Base-by-base conservation (phyloP, 2,113 vertebrate genomes). In the Galemys pyrenaicus region DNA sequence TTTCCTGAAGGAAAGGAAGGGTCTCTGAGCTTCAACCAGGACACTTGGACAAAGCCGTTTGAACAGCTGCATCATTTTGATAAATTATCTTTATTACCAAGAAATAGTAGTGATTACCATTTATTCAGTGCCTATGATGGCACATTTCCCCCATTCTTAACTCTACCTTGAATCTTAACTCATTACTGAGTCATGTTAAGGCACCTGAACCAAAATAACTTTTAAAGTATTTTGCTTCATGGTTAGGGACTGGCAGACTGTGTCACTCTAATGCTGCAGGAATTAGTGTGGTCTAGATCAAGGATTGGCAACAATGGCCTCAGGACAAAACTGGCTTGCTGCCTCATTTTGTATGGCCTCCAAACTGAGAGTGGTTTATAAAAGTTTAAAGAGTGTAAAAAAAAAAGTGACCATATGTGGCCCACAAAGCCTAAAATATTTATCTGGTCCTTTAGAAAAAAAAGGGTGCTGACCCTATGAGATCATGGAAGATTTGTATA, bases 401-500 rank as follows among this genome's bases (percentile, higher is more conserved):
- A 88, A 92, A 87, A 89, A 20, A 80, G 62, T 84, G 83, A n/a
- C 54, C 20, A 32, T 67, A 54, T 41, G 16, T 83, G 37, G 19
- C 35, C 62, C 46, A 82, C 28, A 70, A 41, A 86, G 37, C 77
- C 70, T 67, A 85, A 90, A 74, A 79, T 89, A 90, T n/a, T 91
- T 89, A 91, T 65, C 83, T 94, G 51, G 17, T 91, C 54, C 46
- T 89, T 87, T 71, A 74, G 20, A 81, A 41, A 73, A 54, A n/a
- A 39, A 92, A 80, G 30, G 86, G 79, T 96, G 62, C n/a, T 67
- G 35, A 78, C 26, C 30, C 82, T 93, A 26, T 79, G 49, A 94
- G 64, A 56, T 87, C 46, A 28, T 39, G 16, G 78, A 85, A 94
- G 32, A 73, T 37, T 12, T 83, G 6, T 44, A 73, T 35, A 84